Conservation (phyloP, 2,797 vertebrate genomes). For the Gobio occitaniae region DNA sequence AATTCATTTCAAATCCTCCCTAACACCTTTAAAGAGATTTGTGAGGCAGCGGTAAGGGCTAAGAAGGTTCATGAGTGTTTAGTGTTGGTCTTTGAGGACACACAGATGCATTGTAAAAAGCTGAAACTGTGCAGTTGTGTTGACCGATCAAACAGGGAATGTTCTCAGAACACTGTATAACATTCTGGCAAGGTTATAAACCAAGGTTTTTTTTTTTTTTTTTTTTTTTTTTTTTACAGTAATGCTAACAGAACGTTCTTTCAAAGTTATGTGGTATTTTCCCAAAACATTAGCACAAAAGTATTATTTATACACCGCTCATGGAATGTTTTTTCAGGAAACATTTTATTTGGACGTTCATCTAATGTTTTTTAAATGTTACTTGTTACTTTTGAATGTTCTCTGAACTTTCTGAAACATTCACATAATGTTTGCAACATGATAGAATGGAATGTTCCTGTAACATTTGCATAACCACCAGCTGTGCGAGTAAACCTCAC, state of each 20-base stretch:
- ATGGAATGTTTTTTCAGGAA: neutral
- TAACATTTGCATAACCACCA: neutral
- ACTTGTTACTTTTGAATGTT: neutral
- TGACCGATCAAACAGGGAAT: neutral
- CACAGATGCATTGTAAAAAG: conserved; percentile 15
- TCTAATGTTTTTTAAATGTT: neutral
- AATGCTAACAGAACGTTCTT: neutral
- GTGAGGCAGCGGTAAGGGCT: conserved; percentile 23
- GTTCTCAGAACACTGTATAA: neutral
- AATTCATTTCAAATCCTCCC: conserved; percentile 48
- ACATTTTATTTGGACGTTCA: neutral
- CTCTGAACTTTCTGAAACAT: neutral
- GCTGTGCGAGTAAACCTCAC: too few relatives aligned
- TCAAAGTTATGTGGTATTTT: neutral
- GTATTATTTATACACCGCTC: neutral
- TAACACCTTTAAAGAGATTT: conserved; percentile 54
- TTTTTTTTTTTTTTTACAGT: neutral
- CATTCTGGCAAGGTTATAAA: neutral
- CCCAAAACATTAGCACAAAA: neutral
- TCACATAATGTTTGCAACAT: neutral
- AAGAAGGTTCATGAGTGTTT: conserved; percentile 21
- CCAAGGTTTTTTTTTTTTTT: neutral
- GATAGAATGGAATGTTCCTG: neutral
- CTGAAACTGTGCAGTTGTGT: neutral
- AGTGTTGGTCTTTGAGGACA: neutral